phyloP scores from a whole-genome alignment of 2,113 vertebrate genomes.

The Apeltes quadracus region DNA sequence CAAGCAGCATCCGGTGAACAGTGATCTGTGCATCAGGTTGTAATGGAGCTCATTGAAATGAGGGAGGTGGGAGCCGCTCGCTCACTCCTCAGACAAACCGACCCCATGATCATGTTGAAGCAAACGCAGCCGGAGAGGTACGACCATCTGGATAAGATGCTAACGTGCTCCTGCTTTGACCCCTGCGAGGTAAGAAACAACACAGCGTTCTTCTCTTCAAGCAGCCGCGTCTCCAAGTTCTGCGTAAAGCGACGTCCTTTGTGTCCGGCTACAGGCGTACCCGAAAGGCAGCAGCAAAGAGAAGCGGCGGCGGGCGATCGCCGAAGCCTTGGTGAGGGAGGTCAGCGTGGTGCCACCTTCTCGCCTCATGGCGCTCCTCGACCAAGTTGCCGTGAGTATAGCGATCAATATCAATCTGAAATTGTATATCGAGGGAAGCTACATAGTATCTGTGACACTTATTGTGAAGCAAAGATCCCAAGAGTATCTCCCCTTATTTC shows the following conservation, averaged over 20 bases:
- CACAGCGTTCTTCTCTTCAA: not conserved
- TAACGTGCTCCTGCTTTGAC: conserved; percentile 95
- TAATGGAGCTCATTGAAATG: conserved; percentile 96
- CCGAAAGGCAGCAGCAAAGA: conserved; percentile 97
- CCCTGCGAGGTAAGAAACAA: conserved; percentile 88
- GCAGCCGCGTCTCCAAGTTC: not conserved
- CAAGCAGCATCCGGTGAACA: not conserved
- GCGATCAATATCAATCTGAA: conserved; percentile 10
- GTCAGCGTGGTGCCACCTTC: conserved; percentile 98
- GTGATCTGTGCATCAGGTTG: conserved; percentile 81
- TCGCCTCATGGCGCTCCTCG: conserved; percentile 95
- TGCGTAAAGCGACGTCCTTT: not conserved
- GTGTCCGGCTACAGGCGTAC: conserved; percentile 83
- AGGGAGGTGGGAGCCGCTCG: conserved; percentile 93
- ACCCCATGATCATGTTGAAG: conserved; percentile 99
- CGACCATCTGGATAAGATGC: conserved; percentile 91
- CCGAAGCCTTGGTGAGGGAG: conserved; percentile 92
- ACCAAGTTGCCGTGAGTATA: conserved; percentile 85
- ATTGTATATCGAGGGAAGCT: conserved; percentile 9
- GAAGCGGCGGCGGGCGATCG: conserved; percentile 93
- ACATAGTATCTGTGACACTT: not conserved
- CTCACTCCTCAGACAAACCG: conserved; percentile 93
- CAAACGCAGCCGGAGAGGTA: conserved; percentile 94
- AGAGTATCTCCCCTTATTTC: not conserved
- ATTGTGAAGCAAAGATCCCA: conserved; percentile 1